These are phyloP conservation scores for Julus scandinavius DNA, from an alignment of 2,888 invertebrate genomes.

Conservation along the genomic window DNA sequence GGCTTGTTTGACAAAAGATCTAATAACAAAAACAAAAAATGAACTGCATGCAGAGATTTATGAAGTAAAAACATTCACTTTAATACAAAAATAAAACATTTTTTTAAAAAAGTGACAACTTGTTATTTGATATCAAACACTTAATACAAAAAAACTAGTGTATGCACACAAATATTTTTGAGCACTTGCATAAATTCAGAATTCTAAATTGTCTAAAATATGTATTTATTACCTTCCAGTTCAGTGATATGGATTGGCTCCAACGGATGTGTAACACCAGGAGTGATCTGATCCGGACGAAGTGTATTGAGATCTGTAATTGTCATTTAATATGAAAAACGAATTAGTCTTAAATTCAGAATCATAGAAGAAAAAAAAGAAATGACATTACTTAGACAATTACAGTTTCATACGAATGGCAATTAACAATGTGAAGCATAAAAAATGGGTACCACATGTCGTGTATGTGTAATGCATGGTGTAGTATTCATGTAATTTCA, in stretches of 20 bases:
- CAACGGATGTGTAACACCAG: conserved; percentile 50
- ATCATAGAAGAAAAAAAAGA: background rate
- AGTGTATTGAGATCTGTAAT: conserved; percentile 47
- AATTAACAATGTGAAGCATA: conserved; percentile 41
- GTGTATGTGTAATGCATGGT: background rate
- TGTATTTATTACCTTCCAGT: conserved; percentile 40
- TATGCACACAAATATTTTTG: no score
- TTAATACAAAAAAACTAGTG: no score
- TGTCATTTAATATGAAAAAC: conserved; percentile 1
- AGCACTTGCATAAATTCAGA: no score
- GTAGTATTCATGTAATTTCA: background rate
- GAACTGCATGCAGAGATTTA: background rate
- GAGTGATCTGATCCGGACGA: conserved; percentile 53
- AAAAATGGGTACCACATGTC: conserved; percentile 26
- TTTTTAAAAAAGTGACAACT: no score
- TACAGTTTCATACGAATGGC: conserved; percentile 18
- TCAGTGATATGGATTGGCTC: conserved; percentile 15
- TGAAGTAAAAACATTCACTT: background rate
- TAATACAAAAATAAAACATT: background rate
- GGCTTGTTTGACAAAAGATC: background rate
- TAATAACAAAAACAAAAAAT: background rate
- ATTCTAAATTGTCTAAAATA: background rate
- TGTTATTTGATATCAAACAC: no score
- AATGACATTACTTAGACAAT: background rate
- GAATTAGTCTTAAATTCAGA: conserved; percentile 21